Base-by-base conservation (phyloP, 2,113 vertebrate species). In the Catagonus wagneri region DNA sequence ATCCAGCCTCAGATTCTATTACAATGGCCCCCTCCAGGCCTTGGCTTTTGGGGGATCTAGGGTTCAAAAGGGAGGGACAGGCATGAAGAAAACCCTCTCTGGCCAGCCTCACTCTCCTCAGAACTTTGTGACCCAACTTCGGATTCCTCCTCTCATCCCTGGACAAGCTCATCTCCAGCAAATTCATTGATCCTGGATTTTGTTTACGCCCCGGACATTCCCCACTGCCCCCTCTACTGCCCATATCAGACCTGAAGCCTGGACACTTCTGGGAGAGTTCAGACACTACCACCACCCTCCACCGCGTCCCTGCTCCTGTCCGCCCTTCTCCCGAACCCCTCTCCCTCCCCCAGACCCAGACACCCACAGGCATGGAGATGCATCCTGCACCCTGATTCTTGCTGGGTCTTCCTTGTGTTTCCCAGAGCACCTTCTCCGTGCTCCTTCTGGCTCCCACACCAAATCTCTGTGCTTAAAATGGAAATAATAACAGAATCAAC, bases 1-100 rank as follows among this genome's bases (percentile, higher is more conserved):
- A 66, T 71, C 65, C 19, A 19, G 76, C 6, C 14, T 17, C 0
- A 0, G 2, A 2, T 56, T 29, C 16, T 14, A 0, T 16, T 25
- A 52, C 29, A 27, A 16, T 6, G 29, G 52, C 25, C 11, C 72
- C 66, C 60, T 65, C 58, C 2, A 4, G n/a, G 16, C 44, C 44
- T 78, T 13, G 39, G 71, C 71, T 90, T 44, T 54, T 60, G 86
- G 44, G 23, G 2, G 2, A 25, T 44, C 65, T 32, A 32, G 52
- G 39, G 25, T 63, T 54, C 52, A 50, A 16, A 90, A 14, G 65
- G 54, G n/a, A n/a, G n/a, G 58, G 44, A 32, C 5, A 19, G 0
- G 10, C 5, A 52, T 36, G 22, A 11, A 83, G 52, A 58, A 54
- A 36, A 29, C 10, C 11, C 6, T 50, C 34, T 61, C 22, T 23